Conservation (phyloP, 2,888 invertebrate genomes). For the Cheilosia vernalis region DNA sequence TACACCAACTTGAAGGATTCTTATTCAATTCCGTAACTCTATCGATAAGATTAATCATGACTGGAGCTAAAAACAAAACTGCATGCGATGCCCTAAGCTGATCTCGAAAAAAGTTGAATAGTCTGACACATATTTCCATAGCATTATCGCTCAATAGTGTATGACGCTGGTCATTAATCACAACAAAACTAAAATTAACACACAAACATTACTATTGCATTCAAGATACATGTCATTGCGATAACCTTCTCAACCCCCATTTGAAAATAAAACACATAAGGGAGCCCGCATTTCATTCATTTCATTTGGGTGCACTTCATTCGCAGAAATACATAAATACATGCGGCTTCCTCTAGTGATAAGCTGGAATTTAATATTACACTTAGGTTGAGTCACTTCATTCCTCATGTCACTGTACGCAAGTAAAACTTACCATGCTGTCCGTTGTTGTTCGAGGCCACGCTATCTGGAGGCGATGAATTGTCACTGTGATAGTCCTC, state of each 20-base stretch:
- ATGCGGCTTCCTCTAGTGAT: constrained; percentile 45
- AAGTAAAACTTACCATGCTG: not conserved
- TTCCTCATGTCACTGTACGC: not conserved
- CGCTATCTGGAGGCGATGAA: constrained; percentile 66
- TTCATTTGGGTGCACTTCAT: not conserved
- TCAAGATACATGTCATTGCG: constrained; percentile 7
- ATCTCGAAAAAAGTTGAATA: not conserved
- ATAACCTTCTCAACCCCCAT: constrained; percentile 58
- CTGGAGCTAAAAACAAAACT: not conserved
- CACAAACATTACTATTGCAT: not conserved
- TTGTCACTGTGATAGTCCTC: constrained; percentile 71
- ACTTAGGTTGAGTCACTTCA: constrained; percentile 22
- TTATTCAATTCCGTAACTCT: too few relatives aligned
- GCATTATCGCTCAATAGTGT: constrained; percentile 10
- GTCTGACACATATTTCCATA: not conserved
- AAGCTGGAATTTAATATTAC: not conserved
- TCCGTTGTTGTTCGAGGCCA: constrained; percentile 48
- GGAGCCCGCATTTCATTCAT: not conserved
- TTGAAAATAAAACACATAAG: constrained; percentile 20
- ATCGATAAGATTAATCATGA: not conserved
- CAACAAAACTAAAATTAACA: not conserved
- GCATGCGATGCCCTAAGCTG: not conserved
- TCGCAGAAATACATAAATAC: constrained; percentile 22
- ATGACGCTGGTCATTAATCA: not conserved
- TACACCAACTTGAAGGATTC: too few relatives aligned